Evolutionary conservation across 2,888 invertebrate species (phyloP).

Genomic region (Nemoura dubitans): DNA sequence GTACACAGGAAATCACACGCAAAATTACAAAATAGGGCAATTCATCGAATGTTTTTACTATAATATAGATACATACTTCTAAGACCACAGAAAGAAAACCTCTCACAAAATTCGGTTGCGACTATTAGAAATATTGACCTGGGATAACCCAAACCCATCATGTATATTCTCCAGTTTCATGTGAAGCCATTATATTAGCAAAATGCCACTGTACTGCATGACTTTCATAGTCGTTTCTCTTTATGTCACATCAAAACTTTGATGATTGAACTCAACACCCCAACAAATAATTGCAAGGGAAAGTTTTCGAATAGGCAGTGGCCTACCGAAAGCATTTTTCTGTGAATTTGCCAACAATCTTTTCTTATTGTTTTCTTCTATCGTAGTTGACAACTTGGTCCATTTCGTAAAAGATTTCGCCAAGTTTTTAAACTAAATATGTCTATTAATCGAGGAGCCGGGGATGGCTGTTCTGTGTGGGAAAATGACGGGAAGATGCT

Average conservation of each 20-base stretch:
- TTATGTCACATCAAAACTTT: neutral
- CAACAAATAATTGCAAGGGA: neutral
- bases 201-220: too few relatives aligned
- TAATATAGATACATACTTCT: slow-evolving; percentile 74
- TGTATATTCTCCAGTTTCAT: neutral
- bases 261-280: neutral
- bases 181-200: neutral
- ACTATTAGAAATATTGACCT: slow-evolving; percentile 92
- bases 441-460: neutral
- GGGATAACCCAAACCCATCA: slow-evolving; percentile 69
- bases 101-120: slow-evolving; percentile 97
- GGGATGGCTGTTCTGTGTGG: neutral
- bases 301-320: neutral
- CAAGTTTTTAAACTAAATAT: neutral
- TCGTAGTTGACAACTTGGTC: neutral
- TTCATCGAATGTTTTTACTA: too few relatives aligned
- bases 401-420: neutral
- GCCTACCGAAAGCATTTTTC: neutral
- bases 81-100: slow-evolving; percentile 97
- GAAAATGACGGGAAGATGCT: neutral
- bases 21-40: neutral
- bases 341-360: neutral
- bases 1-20: neutral
- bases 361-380: neutral
- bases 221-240: neutral